Evolutionary conservation across 2,888 invertebrate genomes (phyloP).

Genomic region (Perithous albicinctus): DNA sequence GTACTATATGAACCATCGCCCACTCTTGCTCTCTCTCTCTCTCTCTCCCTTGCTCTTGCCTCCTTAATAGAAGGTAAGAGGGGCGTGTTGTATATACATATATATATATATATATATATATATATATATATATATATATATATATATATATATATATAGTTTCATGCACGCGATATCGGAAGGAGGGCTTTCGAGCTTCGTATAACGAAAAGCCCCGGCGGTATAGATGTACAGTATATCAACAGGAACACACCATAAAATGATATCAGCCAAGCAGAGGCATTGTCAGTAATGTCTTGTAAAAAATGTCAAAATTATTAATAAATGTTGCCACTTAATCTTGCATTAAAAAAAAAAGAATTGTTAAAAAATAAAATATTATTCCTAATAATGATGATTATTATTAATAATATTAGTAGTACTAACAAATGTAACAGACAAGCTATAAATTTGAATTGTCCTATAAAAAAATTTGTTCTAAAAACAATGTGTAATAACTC

Average conservation of each 20-base stretch:
- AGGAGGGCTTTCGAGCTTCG: slow-evolving; percentile 22
- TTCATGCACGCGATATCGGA: slow-evolving; percentile 22
- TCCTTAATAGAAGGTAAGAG: too few relatives aligned
- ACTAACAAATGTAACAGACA: too few relatives aligned
- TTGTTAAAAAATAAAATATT: too few relatives aligned
- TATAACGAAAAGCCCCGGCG: slow-evolving; percentile 7
- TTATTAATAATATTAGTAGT: too few relatives aligned
- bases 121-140: slow-evolving; percentile 10
- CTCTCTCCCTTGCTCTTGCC: slow-evolving; percentile 14
- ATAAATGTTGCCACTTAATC: background rate
- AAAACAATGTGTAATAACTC: too few relatives aligned
- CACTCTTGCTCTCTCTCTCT: slow-evolving; percentile 16
- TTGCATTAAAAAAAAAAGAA: background rate
- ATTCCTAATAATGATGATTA: too few relatives aligned
- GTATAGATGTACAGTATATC: slow-evolving; percentile 5
- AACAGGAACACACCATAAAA: background rate
- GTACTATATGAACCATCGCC: slow-evolving; percentile 2
- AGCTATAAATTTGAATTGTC: too few relatives aligned
- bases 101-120: too few relatives aligned
- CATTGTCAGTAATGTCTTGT: background rate
- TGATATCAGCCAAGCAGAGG: background rate
- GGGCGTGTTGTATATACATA: too few relatives aligned
- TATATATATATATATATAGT: slow-evolving; percentile 10
- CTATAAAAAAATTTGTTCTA: too few relatives aligned
- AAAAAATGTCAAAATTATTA: background rate